phyloP scores from a whole-genome alignment of 2,113 vertebrate genomes.

The Pterocles burchelli region DNA sequence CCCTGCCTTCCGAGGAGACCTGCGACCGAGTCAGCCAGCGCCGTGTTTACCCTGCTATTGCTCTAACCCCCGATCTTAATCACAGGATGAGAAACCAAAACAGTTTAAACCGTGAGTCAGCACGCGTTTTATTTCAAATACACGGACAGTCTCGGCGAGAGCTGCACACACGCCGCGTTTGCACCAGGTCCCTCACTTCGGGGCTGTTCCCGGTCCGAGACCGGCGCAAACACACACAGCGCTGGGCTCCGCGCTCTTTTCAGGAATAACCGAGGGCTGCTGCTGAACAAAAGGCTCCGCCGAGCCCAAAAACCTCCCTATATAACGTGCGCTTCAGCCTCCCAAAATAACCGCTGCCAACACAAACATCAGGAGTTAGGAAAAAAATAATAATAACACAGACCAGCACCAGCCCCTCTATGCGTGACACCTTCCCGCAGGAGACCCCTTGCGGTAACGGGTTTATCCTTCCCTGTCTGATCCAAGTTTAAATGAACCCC shows the following conservation, averaged over 20 bases:
- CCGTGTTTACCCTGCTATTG: slow-evolving; percentile 32
- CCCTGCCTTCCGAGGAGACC: neutral
- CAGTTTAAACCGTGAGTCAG: slow-evolving; percentile 62
- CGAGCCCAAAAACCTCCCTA: slow-evolving; percentile 11
- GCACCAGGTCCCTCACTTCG: neutral
- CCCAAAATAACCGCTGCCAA: neutral
- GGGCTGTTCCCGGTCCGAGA: neutral
- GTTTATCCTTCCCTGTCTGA: neutral
- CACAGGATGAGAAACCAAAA: slow-evolving; percentile 55
- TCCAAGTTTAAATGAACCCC: neutral
- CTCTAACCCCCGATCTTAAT: slow-evolving; percentile 30
- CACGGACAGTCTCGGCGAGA: neutral
- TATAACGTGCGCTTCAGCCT: neutral
- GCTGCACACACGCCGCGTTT: neutral
- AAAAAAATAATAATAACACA: neutral
- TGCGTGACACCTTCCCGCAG: neutral
- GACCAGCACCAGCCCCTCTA: neutral
- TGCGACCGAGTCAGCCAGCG: neutral
- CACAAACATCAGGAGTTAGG: neutral
- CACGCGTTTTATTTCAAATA: neutral
- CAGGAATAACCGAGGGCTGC: slow-evolving; percentile 1
- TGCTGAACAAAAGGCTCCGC: slow-evolving; percentile 13
- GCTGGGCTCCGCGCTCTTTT: slow-evolving; percentile 3
- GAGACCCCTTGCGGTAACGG: neutral
- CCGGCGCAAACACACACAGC: neutral